phyloP scores from a whole-genome alignment of 2,888 invertebrate species.

The Hipparchia sbordonii region DNA sequence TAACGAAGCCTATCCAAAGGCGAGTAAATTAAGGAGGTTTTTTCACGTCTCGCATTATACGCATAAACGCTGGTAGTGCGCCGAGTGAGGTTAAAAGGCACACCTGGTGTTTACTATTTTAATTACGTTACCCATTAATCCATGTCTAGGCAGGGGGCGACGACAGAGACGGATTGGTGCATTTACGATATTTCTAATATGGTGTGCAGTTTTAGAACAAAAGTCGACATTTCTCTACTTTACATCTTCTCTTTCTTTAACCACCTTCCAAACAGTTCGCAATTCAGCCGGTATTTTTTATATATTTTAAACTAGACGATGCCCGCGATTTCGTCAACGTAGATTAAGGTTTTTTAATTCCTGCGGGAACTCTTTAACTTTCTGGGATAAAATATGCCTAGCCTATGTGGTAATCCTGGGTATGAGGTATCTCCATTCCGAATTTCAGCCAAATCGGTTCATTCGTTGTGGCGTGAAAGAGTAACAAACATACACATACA shows the following conservation, averaged over 20 bases:
- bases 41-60: slow-evolving; percentile 42
- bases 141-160: slow-evolving; percentile 62
- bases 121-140: slow-evolving; percentile 73
- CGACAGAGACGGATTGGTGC: slow-evolving; percentile 69
- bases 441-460: too few species aligned
- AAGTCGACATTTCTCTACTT: not conserved
- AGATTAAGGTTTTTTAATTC: too few species aligned
- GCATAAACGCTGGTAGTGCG: slow-evolving; percentile 44
- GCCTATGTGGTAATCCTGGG: too few species aligned
- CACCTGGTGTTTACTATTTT: slow-evolving; percentile 74
- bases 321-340: too few species aligned
- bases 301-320: too few species aligned
- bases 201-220: not conserved
- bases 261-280: too few species aligned
- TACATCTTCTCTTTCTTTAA: not conserved
- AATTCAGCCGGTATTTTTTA: too few species aligned
- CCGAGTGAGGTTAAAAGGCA: slow-evolving; percentile 49
- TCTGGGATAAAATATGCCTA: too few species aligned
- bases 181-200: slow-evolving; percentile 40
- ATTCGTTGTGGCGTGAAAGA: too few species aligned
- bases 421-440: too few species aligned
- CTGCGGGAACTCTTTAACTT: too few species aligned
- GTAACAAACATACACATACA: too few species aligned
- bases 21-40: slow-evolving; percentile 39
- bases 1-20: slow-evolving; percentile 39